phyloP scores from a whole-genome alignment of 2,113 vertebrate species.

The Campylomormyrus tamandua region DNA sequence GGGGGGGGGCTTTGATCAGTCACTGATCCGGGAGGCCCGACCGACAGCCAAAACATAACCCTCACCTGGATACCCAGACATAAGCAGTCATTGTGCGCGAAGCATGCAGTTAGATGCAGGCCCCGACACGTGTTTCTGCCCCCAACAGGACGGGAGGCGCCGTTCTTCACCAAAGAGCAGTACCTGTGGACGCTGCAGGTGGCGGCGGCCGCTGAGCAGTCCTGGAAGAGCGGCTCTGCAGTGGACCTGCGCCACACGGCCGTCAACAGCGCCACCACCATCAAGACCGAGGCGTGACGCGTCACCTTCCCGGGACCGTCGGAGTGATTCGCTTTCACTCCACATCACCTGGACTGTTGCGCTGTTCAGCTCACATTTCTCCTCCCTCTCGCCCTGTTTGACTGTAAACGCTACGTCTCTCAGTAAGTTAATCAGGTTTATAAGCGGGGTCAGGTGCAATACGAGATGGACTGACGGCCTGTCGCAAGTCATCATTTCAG shows the following conservation, averaged over 20 bases:
- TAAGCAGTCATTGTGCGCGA: neutral
- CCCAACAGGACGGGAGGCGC: slow-evolving; percentile 37
- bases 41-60: neutral
- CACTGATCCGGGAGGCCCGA: neutral
- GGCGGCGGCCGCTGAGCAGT: slow-evolving; percentile 29
- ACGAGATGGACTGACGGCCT: neutral
- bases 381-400: neutral
- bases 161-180: slow-evolving; percentile 46
- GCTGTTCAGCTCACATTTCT: neutral
- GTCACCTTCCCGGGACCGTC: neutral
- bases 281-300: slow-evolving; percentile 39
- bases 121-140: neutral
- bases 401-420: neutral
- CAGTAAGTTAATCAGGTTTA: neutral
- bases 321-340: neutral
- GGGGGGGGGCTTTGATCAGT: neutral
- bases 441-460: neutral
- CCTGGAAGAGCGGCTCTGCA: slow-evolving; percentile 24
- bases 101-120: neutral
- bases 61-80: neutral
- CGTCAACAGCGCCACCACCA: rapidly evolving
- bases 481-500: neutral
- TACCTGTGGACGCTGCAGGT: slow-evolving; percentile 32
- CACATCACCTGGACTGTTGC: neutral
- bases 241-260: slow-evolving; percentile 26